Evolutionary conservation across 1,140 invertebrate genomes (phyloP).

Genomic region (Drosophila murphyi): DNA sequence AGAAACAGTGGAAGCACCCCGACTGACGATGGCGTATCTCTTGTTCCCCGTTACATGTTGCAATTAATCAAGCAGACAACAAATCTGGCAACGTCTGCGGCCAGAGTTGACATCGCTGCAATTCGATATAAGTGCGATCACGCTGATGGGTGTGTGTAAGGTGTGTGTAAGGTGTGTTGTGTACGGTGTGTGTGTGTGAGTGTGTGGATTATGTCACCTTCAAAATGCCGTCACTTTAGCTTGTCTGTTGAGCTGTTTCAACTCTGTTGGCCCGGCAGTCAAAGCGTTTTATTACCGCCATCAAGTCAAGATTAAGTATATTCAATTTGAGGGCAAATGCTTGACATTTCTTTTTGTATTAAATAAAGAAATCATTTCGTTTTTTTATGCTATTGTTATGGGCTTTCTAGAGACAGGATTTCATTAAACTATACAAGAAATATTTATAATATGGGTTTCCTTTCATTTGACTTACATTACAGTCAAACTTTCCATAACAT

Average conservation of each 20-base stretch:
- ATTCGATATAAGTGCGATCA: constrained; percentile 30
- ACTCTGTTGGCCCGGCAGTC: not conserved
- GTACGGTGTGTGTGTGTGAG: not conserved
- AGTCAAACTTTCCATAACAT: too few species aligned
- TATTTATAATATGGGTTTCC: too few species aligned
- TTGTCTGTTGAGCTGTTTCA: constrained; percentile 2
- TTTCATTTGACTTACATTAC: too few species aligned
- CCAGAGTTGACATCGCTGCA: constrained; percentile 42
- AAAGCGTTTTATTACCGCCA: constrained; percentile 14
- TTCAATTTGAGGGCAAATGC: constrained; percentile 5
- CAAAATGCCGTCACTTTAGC: constrained; percentile 20
- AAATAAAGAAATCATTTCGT: not conserved
- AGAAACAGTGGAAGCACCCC: too few species aligned
- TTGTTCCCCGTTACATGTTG: constrained; percentile 25
- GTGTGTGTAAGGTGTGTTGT: constrained; percentile 8
- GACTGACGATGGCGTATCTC: not conserved
- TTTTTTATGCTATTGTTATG: too few species aligned
- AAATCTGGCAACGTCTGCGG: constrained; percentile 55
- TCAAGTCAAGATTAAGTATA: constrained; percentile 3
- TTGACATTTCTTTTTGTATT: constrained; percentile 1
- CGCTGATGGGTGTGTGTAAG: not conserved
- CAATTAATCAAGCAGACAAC: constrained; percentile 80
- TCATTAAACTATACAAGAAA: too few species aligned
- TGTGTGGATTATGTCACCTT: constrained; percentile 34
- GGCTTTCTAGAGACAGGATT: too few species aligned